phyloP scores from a whole-genome alignment of 1,140 invertebrate species.

The Catajapyx aquilonaris region DNA sequence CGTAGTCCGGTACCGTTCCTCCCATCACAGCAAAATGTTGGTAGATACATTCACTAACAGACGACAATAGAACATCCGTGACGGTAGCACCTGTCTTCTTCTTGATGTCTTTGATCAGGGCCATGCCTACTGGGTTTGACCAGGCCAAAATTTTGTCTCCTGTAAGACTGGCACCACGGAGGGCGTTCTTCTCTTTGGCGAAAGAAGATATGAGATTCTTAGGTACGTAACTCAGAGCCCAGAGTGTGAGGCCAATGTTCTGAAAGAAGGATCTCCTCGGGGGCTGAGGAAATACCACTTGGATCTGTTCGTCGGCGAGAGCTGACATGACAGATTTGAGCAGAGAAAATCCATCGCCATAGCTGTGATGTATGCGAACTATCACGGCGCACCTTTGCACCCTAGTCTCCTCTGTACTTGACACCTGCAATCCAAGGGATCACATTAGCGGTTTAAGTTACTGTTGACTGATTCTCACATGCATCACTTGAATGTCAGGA shows the following conservation, averaged over 20 bases:
- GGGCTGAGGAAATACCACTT: not conserved
- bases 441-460: too few relatives aligned
- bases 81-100: not conserved
- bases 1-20: not conserved
- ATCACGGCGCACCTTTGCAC: not conserved
- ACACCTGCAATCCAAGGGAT: too few relatives aligned
- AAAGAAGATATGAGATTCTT: not conserved
- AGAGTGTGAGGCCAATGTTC: not conserved
- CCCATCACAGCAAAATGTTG: not conserved
- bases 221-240: not conserved
- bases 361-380: not conserved
- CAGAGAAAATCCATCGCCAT: not conserved
- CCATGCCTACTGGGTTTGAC: not conserved
- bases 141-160: not conserved
- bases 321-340: not conserved
- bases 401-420: too few relatives aligned
- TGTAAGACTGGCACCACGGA: not conserved
- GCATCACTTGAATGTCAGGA: too few relatives aligned
- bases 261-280: not conserved
- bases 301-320: not conserved
- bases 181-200: not conserved
- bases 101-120: not conserved
- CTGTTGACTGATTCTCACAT: too few relatives aligned
- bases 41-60: not conserved
- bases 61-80: not conserved